Evolutionary conservation across 2,113 vertebrate genomes (phyloP), one percentile per base, ranked within the genome.

Genomic region (Vombatus ursinus): DNA sequence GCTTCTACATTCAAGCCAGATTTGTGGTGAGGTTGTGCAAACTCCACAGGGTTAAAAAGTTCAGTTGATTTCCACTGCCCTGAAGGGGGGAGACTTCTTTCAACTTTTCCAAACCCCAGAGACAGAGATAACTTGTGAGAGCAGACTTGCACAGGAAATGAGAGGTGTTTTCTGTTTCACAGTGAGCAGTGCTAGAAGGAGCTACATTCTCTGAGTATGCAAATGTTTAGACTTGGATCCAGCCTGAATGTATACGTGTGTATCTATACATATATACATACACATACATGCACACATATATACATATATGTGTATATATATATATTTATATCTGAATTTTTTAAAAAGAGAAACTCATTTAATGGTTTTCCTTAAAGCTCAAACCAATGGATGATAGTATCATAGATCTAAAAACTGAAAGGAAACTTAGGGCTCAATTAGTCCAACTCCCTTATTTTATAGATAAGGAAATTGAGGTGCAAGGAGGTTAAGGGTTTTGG

Each of bases 121-220:
- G 92, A 95, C 91, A 91, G 93, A 95, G 84, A 94, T 95, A 94
- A 96, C 52, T 96, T 94, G 93, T 97, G 95, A 94, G 97, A 95
- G 96, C 92, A 97, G 84, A 91, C 68, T 92, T 3, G 12, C 77
- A 93, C 31, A 37, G 50, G 92, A 97, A 92, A 94, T 44, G 57
- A 92, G 96, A 94, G 95, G 89, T 84, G 23, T 92, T 96, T 96
- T 95, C 96, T 95, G 16, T 94, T 92, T 96, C 92, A 92, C 50
- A 94, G 52, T 51, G 90, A 94, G 68, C 26, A 92, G 95, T 26
- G 44, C 37, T 91, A 52, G 89, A 52, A 94, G 90, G 52, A 77
- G 89, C 95, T 51, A n/a, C 94, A 94, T 96, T 94, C 94, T 91
- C 44, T 91, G 94, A 93, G 91, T n/a, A 90, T 94, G 91, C 94